Percentiles rank a stretch among this genome's conserved stretches.
Conservation (phyloP, 2,797 vertebrate genomes). For the Crypturellus tataupa region DNA sequence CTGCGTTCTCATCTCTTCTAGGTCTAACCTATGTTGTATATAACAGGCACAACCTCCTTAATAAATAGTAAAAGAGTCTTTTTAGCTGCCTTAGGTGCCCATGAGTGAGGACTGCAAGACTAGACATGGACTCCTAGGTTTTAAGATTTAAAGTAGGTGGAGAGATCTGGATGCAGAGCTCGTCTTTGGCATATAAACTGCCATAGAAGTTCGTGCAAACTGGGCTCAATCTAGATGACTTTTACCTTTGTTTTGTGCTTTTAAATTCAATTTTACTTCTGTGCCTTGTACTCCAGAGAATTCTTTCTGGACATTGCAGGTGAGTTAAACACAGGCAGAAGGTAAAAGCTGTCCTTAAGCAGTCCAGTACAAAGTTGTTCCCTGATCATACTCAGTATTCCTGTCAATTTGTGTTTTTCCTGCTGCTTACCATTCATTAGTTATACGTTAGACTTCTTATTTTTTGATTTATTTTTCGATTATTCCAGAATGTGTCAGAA, state of each 20-base stretch:
- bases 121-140: not conserved
- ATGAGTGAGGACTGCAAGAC: not conserved
- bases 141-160: not conserved
- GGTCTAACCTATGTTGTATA: not conserved
- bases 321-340: not conserved
- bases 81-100: not conserved
- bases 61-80: not conserved
- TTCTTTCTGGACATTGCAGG: not conserved
- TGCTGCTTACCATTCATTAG: not conserved
- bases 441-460: not conserved
- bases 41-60: not conserved
- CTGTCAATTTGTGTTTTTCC: not conserved
- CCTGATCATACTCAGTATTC: not conserved
- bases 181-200: not conserved
- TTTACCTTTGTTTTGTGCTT: constrained; percentile 30
- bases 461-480: not conserved
- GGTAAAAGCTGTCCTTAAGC: not conserved
- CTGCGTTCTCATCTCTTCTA: not conserved
- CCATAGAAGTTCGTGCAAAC: not conserved
- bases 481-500: not conserved
- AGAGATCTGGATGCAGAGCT: not conserved
- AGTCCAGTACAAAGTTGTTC: not conserved
- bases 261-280: constrained; percentile 27
- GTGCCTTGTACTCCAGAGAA: not conserved
- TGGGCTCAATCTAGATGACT: not conserved